Percentiles rank a stretch among this genome's conserved stretches.
Evolutionary conservation across 2,888 invertebrate genomes (phyloP).

Genomic region (Acronicta psi): DNA sequence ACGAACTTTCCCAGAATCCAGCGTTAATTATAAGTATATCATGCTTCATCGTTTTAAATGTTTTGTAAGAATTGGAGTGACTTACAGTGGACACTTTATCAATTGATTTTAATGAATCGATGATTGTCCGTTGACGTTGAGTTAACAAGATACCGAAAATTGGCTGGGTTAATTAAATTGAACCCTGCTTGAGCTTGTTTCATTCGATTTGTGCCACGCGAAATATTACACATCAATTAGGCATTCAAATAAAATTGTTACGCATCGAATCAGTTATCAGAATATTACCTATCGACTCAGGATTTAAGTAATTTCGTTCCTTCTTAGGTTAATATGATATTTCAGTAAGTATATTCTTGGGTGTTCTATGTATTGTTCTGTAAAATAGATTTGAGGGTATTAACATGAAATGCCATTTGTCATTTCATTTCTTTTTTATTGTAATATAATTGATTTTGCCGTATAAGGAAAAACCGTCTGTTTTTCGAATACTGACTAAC

Average conservation of each 20-base stretch:
- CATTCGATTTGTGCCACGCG: constrained; percentile 60
- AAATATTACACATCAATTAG: constrained; percentile 49
- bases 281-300: no score
- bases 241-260: constrained; percentile 47
- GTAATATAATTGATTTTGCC: no score
- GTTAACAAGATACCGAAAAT: constrained; percentile 67
- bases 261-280: constrained; percentile 28
- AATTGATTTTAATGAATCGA: constrained; percentile 77
- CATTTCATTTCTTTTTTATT: no score
- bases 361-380: no score
- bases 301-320: no score
- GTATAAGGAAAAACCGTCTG: no score
- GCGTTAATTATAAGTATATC: constrained; percentile 24
- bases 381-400: no score
- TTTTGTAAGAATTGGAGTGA: constrained; percentile 64
- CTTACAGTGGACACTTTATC: constrained; percentile 61
- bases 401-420: no score
- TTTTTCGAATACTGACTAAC: no score
- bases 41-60: constrained; percentile 34
- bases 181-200: constrained; percentile 59
- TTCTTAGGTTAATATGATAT: no score
- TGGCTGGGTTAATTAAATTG: constrained; percentile 74
- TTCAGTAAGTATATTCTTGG: no score
- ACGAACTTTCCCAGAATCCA: constrained; percentile 25
- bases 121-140: constrained; percentile 59